Evolutionary conservation across 2,797 vertebrate species (phyloP).

Genomic region (Loris lydekkerianus): DNA sequence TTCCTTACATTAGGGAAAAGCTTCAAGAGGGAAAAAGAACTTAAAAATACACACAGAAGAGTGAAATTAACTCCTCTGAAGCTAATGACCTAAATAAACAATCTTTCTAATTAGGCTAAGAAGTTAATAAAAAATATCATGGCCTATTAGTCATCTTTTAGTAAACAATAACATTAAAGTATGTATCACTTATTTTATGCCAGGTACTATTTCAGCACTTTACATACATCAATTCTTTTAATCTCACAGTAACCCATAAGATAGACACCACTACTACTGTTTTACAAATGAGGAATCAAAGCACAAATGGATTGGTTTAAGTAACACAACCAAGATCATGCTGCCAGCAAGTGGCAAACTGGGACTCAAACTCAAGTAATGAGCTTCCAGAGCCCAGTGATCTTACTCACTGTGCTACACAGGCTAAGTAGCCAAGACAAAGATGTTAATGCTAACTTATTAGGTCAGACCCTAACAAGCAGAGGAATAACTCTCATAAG

Average conservation of each 20-base stretch:
- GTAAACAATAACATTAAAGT: conserved; percentile 47
- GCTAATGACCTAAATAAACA: neutral
- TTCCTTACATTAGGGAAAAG: neutral
- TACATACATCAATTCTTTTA: neutral
- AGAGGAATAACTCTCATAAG: conserved; percentile 26
- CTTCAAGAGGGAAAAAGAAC: neutral
- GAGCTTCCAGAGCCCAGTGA: neutral
- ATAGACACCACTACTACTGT: neutral
- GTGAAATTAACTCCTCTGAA: conserved; percentile 44
- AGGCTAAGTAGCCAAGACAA: neutral
- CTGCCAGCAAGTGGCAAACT: neutral
- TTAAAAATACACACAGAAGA: conserved; percentile 26
- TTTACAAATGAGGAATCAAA: conserved; percentile 36
- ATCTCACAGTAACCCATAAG: neutral
- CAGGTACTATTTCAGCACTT: conserved; percentile 16
- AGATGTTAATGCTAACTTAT: neutral
- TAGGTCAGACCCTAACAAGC: neutral
- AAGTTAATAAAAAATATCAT: conserved; percentile 45
- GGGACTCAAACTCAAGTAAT: neutral
- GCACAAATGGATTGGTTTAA: neutral
- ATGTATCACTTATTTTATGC: neutral
- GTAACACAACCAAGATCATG: neutral
- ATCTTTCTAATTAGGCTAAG: neutral
- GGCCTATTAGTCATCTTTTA: neutral
- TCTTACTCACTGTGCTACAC: neutral